Percentiles rank a stretch among this genome's conserved stretches.
phyloP scores from a whole-genome alignment of 2,888 invertebrate genomes.

The Spicauda simplicius region DNA sequence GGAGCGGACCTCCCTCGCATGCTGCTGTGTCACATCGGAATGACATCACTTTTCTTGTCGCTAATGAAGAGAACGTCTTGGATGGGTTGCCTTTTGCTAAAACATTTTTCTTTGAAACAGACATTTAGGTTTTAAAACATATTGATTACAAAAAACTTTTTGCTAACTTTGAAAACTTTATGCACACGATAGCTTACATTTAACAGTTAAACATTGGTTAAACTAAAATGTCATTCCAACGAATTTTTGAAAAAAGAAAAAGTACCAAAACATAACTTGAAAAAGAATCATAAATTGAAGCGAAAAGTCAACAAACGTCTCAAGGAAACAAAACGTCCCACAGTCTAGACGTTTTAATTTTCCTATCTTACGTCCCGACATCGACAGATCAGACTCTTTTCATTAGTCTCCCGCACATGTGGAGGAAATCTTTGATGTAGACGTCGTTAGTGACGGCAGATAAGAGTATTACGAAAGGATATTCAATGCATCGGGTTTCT shows the following conservation, averaged over 20 bases:
- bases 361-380: slow-evolving; percentile 74
- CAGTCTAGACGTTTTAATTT: slow-evolving; percentile 84
- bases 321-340: slow-evolving; percentile 66
- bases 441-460: slow-evolving; percentile 70
- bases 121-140: slow-evolving; percentile 1
- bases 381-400: slow-evolving; percentile 75
- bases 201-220: neutral
- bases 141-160: slow-evolving; percentile 26
- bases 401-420: slow-evolving; percentile 74
- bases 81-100: slow-evolving; percentile 63
- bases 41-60: slow-evolving; percentile 84
- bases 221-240: neutral
- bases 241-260: neutral
- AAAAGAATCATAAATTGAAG: slow-evolving; percentile 35
- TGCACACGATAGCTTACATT: neutral
- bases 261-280: slow-evolving; percentile 16
- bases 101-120: neutral
- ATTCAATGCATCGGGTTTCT: slow-evolving; percentile 34
- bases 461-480: slow-evolving; percentile 61
- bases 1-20: slow-evolving; percentile 71
- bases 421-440: slow-evolving; percentile 74
- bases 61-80: slow-evolving; percentile 83
- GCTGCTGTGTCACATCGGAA: slow-evolving; percentile 80
- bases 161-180: slow-evolving; percentile 28
- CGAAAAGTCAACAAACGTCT: slow-evolving; percentile 49